Base-by-base conservation (phyloP, 2,113 vertebrate species). In the Colius striatus region DNA sequence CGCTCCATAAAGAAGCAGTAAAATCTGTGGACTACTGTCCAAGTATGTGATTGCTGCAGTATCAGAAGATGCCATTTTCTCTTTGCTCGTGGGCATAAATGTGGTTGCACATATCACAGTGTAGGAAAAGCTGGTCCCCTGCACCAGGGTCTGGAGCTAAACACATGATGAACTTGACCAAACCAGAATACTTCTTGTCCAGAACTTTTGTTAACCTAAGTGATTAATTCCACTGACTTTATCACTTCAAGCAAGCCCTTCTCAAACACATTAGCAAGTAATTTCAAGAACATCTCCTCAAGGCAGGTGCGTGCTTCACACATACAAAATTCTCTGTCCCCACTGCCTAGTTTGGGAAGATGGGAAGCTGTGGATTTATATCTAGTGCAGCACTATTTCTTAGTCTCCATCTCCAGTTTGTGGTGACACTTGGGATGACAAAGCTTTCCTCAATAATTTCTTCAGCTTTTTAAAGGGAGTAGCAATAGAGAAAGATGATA, bases 1-100 rank as follows among this genome's bases (percentile, higher is more conserved):
- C 17, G n/a, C 10, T 73, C 62, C 34, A 27, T 83, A 80, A 82
- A 83, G 50, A 29, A 82, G 41, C 71, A 63, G 34, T 58, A 43
- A 75, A 80, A 71, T 73, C 13, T 27, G 15, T 76, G 78, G 67
- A 16, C 60, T 80, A 4, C 34, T 82, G 81, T 50, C 54, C 50
- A 30, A 29, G 62, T 36, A 6, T 43, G 22, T 32, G 67, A 36
- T 50, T 54, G 66, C 54, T 66, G 54, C 51, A 34, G 18, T 27
- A 4, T 57, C 80, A 62, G 27, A 84, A 53, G 41, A 54, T 68
- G 63, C 47, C 50, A 16, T 73, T 76, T 54, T 84, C 62, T 78
- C 11, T 36, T 61, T 65, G 32, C 50, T 83, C 9, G 1, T 22
- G 63, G 62, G 26, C 63, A 22, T 0, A 0, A 63, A 62, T 47